Evolutionary conservation across 2,888 invertebrate species (phyloP), one percentile per base, ranked within the genome.

Genomic region (Tyria jacobaeae): DNA sequence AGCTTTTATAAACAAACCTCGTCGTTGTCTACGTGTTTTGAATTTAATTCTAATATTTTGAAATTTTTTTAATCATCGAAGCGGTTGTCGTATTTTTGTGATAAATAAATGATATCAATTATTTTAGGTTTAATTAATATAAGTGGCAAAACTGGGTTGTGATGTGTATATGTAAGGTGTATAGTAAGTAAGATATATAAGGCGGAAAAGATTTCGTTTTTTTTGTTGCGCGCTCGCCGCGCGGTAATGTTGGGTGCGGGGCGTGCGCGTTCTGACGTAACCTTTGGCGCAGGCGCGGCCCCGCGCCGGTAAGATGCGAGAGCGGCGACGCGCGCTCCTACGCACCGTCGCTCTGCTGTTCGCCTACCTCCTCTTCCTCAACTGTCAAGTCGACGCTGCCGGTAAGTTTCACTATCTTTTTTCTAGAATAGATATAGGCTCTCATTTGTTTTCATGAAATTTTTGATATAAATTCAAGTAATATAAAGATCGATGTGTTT

Each of bases 1-100:
- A 85, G 61, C 58, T 64, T 67, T 69, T 75, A 71, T 76, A 78
- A 64, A 70, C 71, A 75, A 73, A 73, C 79, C 66, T 86, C 79
- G 71, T 87, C 87, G 83, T 90, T 85, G 89, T 91, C 90, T 90
- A 89, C 86, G 84, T 89, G 85, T 89, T 87, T 84, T 71, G 53
- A 64, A 60, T 64, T 57, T 64, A 59, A 66, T 56, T 69, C 54
- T 58, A 53, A 73, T 68, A 88, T 89, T 91, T 89, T 84, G 85
- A 87, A 90, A 84, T 80, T 87, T 90, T 91, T 89, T 87, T 82
- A 75, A 87, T 87, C 92, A 92, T 92, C 92, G 93, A 93, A 93
- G 88, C 91, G 93, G 94, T 93, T 94, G 93, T 94, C 93, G 93
- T 93, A 92, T 93, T 92, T 93, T 93, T 92, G 93, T 93, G 92